Percentiles rank a stretch among this genome's conserved stretches.
phyloP scores from a whole-genome alignment of 1,140 invertebrate genomes.

The Probaryconus sp. region DNA sequence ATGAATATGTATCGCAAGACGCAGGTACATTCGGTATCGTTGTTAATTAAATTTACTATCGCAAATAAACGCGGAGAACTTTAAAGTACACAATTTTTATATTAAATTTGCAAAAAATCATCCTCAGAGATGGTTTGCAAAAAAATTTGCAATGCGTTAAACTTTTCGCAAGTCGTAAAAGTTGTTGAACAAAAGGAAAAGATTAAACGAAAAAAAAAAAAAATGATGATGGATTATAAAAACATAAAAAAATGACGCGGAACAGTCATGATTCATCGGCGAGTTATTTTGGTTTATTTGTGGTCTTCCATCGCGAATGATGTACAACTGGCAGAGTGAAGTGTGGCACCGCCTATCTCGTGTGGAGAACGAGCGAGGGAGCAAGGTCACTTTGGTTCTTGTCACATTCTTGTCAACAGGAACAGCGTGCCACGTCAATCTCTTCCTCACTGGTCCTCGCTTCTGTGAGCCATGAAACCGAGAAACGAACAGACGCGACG shows the following conservation, averaged over 20 bases:
- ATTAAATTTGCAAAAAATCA: too few species aligned
- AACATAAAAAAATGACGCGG: constrained; percentile 21
- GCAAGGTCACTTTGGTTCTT: constrained; percentile 75
- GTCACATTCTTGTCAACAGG: constrained; percentile 78
- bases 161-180: too few species aligned
- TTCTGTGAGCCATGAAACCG: constrained; percentile 59
- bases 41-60: too few species aligned
- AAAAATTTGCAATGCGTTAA: too few species aligned
- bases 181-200: too few species aligned
- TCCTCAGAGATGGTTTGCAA: too few species aligned
- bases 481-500: constrained; percentile 56
- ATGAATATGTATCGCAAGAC: constrained; percentile 40
- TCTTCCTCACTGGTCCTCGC: constrained; percentile 69
- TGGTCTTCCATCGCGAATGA: constrained; percentile 47
- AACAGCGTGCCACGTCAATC: constrained; percentile 77
- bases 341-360: constrained; percentile 61
- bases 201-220: too few species aligned
- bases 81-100: too few species aligned
- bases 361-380: constrained; percentile 56
- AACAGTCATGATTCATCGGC: constrained; percentile 49
- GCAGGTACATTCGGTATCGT: too few species aligned
- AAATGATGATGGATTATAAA: constrained; percentile 42
- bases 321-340: constrained; percentile 52
- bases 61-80: too few species aligned
- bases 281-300: constrained; percentile 49